Conservation (phyloP, 1,140 invertebrate species). For the Bombus confusus region DNA sequence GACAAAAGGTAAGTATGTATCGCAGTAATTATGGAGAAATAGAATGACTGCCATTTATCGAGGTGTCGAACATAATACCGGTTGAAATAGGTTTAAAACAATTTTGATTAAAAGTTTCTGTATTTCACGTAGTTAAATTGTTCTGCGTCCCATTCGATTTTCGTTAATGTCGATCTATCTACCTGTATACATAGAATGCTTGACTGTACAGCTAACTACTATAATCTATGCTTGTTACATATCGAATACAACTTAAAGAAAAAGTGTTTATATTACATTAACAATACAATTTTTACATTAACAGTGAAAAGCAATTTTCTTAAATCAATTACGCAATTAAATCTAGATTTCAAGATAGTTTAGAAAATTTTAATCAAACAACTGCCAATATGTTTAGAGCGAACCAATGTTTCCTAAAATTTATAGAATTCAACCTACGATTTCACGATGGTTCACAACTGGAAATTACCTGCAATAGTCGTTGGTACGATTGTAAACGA, state of each 20-base stretch:
- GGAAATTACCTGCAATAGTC: too few relatives aligned
- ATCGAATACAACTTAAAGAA: not conserved
- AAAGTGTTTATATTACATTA: not conserved
- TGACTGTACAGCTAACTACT: not conserved
- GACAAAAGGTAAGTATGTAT: not conserved
- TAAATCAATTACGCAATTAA: too few relatives aligned
- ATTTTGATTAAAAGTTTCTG: conserved; percentile 34
- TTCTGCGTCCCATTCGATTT: not conserved
- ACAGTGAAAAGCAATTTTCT: too few relatives aligned
- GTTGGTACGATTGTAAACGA: too few relatives aligned
- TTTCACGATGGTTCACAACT: too few relatives aligned
- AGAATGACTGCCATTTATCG: not conserved
- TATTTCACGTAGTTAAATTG: conserved; percentile 14
- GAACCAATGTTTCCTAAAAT: too few relatives aligned
- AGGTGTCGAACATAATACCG: conserved; percentile 5
- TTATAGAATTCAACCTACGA: too few relatives aligned
- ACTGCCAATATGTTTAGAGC: too few relatives aligned
- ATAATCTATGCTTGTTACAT: not conserved
- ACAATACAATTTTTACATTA: too few relatives aligned
- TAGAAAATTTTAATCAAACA: too few relatives aligned
- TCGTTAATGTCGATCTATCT: conserved; percentile 18
- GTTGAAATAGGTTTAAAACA: conserved; percentile 29
- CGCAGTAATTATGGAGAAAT: not conserved
- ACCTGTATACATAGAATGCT: not conserved
- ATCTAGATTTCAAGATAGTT: too few relatives aligned